Conservation (phyloP, 1,140 invertebrate species). For the Bombus balteatus region DNA sequence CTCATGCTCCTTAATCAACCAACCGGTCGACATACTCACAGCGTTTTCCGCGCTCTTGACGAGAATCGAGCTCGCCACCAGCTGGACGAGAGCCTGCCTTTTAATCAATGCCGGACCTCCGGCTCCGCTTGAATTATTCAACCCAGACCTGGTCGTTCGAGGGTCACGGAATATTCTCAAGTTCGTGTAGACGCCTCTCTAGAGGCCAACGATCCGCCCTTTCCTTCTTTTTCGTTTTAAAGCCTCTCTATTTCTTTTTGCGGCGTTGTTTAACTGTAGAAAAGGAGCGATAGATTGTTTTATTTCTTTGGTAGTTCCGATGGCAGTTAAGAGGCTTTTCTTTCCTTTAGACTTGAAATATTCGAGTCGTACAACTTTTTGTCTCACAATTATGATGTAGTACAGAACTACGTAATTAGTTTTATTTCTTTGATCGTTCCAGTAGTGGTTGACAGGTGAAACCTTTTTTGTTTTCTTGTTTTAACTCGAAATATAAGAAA, state of each 20-base stretch:
- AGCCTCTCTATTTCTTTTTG: not conserved
- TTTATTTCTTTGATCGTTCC: too few species aligned
- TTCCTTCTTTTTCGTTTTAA: not conserved
- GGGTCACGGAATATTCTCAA: slow-evolving; percentile 53
- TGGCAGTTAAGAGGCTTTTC: too few species aligned
- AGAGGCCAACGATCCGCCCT: slow-evolving; percentile 15
- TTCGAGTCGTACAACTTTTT: too few species aligned
- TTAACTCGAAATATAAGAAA: not conserved
- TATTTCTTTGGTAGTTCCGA: not conserved
- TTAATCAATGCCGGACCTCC: slow-evolving; percentile 57
- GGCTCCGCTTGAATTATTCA: slow-evolving; percentile 50
- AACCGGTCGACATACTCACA: not conserved
- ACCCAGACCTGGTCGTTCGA: slow-evolving; percentile 27
- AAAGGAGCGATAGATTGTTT: not conserved
- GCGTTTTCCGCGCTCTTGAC: slow-evolving; percentile 27
- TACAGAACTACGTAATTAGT: too few species aligned
- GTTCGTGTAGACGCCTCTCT: slow-evolving; percentile 19
- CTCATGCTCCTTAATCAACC: slow-evolving; percentile 28
- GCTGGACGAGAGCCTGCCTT: slow-evolving; percentile 27
- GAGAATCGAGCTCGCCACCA: slow-evolving; percentile 16
- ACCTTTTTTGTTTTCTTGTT: not conserved
- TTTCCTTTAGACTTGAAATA: too few species aligned
- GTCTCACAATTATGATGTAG: too few species aligned
- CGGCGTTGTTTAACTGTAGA: too few species aligned
- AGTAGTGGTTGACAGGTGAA: too few species aligned